Conservation (phyloP, 1,140 invertebrate genomes). For the Probaryconus sp. region DNA sequence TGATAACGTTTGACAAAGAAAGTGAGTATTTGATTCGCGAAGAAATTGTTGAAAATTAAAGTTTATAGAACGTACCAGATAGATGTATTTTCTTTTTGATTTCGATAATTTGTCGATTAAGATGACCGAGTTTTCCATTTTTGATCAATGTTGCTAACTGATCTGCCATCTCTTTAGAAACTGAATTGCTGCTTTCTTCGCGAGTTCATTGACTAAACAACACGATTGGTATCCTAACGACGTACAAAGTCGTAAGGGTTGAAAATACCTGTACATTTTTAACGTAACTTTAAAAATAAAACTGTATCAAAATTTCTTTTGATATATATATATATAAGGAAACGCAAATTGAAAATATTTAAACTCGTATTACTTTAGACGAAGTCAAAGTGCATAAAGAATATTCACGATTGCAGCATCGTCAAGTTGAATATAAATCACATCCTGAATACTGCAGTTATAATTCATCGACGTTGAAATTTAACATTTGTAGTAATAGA, state of each 20-base stretch:
- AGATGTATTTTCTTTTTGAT: slow-evolving; percentile 89
- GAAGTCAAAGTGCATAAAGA: too few species aligned
- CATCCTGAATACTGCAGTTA: background rate
- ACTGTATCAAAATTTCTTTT: too few species aligned
- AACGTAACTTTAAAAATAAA: too few species aligned
- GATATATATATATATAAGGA: too few species aligned
- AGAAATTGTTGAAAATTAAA: too few species aligned
- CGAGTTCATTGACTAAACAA: slow-evolving; percentile 35
- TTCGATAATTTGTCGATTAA: slow-evolving; percentile 87
- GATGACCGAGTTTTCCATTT: slow-evolving; percentile 80
- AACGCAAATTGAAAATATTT: too few species aligned
- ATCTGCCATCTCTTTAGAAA: slow-evolving; percentile 57
- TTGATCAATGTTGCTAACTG: slow-evolving; percentile 57
- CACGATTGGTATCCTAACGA: slow-evolving; percentile 32
- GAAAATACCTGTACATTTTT: too few species aligned
- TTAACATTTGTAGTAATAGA: slow-evolving; percentile 4
- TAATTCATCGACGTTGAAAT: background rate
- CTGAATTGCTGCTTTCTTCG: background rate
- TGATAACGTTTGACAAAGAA: too few species aligned
- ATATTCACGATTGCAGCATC: background rate
- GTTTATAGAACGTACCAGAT: slow-evolving; percentile 85
- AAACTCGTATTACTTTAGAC: too few species aligned
- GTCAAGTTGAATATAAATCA: background rate
- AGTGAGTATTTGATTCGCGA: background rate
- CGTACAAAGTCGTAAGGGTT: too few species aligned